A percentile compares a stretch with the other conserved stretches of the same genome.
Evolutionary conservation across 53 echinoderm and acorn worm species (phyloP).

Genomic region (Crossaster papposus): DNA sequence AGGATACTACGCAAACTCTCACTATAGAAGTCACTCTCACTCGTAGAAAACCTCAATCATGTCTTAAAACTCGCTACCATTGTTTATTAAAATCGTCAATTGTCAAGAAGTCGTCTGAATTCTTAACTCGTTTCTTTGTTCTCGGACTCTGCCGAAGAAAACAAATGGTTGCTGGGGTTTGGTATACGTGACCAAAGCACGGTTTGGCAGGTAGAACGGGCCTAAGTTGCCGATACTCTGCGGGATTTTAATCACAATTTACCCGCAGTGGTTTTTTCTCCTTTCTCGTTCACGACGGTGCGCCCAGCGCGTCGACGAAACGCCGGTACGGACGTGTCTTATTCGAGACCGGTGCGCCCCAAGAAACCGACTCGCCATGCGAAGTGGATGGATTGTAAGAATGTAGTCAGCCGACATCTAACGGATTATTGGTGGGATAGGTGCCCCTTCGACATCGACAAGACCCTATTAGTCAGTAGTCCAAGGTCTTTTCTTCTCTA

Average conservation of each 20-base stretch:
- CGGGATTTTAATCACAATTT: slow-evolving; percentile 46
- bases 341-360: background rate
- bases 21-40: no score
- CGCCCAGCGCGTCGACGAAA: background rate
- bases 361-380: background rate
- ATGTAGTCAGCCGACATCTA: background rate
- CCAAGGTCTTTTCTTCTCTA: background rate
- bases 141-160: background rate
- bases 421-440: slow-evolving; percentile 24
- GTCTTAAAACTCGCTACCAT: background rate
- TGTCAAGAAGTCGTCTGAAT: background rate
- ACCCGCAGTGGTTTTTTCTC: slow-evolving; percentile 10
- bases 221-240: background rate
- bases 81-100: background rate
- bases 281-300: background rate
- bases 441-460: background rate
- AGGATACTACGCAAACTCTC: no score
- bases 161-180: background rate
- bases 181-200: slow-evolving; percentile 23
- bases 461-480: background rate
- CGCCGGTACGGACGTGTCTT: slow-evolving; percentile 30
- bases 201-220: background rate
- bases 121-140: background rate
- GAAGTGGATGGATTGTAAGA: background rate
- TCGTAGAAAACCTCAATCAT: no score